Percentiles rank a stretch among this genome's conserved stretches.
Conservation (phyloP, 2,113 vertebrate species). For the Ailuropoda melanoleuca region DNA sequence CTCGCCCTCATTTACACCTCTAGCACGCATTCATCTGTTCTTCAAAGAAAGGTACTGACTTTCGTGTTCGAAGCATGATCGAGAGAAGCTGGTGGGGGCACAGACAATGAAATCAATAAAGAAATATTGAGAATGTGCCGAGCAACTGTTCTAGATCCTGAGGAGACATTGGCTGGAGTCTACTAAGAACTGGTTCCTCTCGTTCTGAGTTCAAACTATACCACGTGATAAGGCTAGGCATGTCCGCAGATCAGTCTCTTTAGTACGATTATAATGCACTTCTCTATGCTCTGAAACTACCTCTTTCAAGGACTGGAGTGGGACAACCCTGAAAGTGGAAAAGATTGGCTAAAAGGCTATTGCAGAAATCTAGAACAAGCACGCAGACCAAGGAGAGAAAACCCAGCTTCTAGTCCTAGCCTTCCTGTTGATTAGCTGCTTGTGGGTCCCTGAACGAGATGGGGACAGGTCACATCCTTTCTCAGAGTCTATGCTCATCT, state of each 20-base stretch:
- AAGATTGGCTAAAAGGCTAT: neutral
- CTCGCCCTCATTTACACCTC: neutral
- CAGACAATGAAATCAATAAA: neutral
- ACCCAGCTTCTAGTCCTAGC: neutral
- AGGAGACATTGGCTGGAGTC: neutral
- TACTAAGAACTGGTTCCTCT: neutral
- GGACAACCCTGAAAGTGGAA: neutral
- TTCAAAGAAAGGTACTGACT: neutral
- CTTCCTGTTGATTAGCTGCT: neutral
- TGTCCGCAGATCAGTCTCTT: neutral
- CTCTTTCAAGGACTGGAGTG: neutral
- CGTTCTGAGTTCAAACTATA: neutral
- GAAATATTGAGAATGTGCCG: conserved; percentile 10
- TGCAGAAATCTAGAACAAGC: neutral
- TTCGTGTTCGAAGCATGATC: neutral
- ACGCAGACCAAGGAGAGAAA: neutral
- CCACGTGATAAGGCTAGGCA: neutral
- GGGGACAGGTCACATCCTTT: neutral
- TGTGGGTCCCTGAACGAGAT: neutral
- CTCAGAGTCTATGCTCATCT: neutral
- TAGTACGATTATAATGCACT: conserved; percentile 5
- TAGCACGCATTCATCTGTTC: neutral
- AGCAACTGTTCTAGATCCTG: neutral
- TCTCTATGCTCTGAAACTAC: conserved; percentile 31
- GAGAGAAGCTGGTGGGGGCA: neutral